Conservation (phyloP, 2,888 invertebrate species). For the Tricholauxania praeusta region DNA sequence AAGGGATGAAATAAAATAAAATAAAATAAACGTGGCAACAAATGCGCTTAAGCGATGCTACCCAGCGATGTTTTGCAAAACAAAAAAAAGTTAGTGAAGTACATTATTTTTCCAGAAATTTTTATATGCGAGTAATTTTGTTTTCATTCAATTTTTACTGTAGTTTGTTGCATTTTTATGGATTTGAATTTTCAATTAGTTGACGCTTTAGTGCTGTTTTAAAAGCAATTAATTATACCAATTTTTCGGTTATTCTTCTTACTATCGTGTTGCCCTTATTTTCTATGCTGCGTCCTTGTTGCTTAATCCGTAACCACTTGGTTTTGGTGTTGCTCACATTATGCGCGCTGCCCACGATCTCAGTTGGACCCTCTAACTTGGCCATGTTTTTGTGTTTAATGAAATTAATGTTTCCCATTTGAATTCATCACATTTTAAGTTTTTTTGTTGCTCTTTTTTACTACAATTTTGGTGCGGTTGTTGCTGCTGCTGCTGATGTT, state of each 20-base stretch:
- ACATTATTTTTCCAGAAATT: no score
- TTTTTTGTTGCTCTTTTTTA: not conserved
- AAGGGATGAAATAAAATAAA: constrained; percentile 14
- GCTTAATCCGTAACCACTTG: no score
- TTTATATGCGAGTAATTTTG: no score
- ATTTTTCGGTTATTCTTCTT: not conserved
- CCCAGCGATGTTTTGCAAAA: no score
- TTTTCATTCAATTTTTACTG: no score
- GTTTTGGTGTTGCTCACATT: no score
- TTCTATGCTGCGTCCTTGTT: not conserved
- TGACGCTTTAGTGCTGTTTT: constrained; percentile 11
- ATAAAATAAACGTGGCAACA: constrained; percentile 18
- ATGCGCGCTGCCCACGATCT: no score
- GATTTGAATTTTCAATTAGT: constrained; percentile 30
- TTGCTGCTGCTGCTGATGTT: not conserved
- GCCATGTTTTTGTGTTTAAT: constrained; percentile 26
- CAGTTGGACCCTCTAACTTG: not conserved
- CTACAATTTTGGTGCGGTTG: not conserved
- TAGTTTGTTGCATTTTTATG: no score
- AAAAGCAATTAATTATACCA: constrained; percentile 20
- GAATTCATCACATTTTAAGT: constrained; percentile 21
- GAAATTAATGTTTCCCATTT: constrained; percentile 30
- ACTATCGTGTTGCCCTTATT: not conserved
- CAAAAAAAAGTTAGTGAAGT: no score
- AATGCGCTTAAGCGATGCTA: no score